Percentiles rank a stretch among this genome's conserved stretches.
Conservation (phyloP, 2,797 vertebrate species). For the Crocodylus rhombifer region DNA sequence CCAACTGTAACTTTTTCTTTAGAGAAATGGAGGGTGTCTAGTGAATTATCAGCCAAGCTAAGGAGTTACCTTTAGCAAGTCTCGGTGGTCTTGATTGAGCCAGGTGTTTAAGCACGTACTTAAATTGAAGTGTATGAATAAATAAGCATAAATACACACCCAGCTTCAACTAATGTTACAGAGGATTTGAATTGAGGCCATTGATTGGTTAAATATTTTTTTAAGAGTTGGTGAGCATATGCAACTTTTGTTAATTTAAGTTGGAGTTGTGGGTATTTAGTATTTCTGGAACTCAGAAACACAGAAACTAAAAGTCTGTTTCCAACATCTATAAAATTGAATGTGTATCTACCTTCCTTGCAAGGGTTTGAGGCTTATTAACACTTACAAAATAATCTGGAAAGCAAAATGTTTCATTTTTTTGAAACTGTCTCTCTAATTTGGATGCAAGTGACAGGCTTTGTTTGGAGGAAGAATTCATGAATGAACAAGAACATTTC, state of each 20-base stretch:
- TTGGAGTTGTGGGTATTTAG: fast-evolving
- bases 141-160: neutral
- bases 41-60: neutral
- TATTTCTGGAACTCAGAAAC: neutral
- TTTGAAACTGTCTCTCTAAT: slow-evolving; percentile 19
- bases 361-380: neutral
- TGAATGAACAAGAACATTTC: neutral
- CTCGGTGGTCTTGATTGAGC: neutral
- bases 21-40: neutral
- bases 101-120: neutral
- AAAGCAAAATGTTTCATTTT: slow-evolving; percentile 12
- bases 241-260: neutral
- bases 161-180: neutral
- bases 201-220: neutral
- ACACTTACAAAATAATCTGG: neutral
- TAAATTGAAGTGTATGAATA: neutral
- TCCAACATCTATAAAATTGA: neutral
- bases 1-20: neutral
- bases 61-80: neutral
- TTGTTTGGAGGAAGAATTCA: neutral
- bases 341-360: neutral
- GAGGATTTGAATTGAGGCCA: neutral
- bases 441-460: neutral
- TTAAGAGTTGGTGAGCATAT: neutral
- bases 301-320: neutral